phyloP scores from a whole-genome alignment of 2,888 invertebrate genomes.

The Arrhopalites spinosus region DNA sequence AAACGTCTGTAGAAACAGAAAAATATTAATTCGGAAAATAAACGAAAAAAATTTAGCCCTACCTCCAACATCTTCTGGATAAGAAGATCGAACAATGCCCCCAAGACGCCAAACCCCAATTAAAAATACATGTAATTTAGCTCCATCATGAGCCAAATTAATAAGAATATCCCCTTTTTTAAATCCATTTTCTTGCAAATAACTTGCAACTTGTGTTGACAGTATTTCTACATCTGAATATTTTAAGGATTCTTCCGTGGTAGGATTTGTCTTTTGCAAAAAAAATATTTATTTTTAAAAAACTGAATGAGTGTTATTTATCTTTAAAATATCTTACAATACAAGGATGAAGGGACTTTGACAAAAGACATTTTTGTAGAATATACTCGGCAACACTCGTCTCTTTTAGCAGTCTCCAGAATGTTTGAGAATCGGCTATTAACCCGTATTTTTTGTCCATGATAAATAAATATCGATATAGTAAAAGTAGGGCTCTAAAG shows the following conservation, averaged over 20 bases:
- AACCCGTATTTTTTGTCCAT: background rate
- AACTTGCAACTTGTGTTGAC: conserved; percentile 39
- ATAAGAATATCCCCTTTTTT: conserved; percentile 44
- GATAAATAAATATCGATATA: background rate
- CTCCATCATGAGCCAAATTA: conserved; percentile 42
- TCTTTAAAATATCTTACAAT: conserved; percentile 31
- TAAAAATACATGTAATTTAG: conserved; percentile 46
- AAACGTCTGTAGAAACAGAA: background rate
- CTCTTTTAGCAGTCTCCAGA: conserved; percentile 4
- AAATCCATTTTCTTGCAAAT: conserved; percentile 39
- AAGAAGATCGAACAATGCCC: conserved; percentile 43
- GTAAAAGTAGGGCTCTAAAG: too few relatives aligned
- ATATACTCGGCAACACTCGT: conserved; percentile 5
- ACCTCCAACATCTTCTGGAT: conserved; percentile 50
- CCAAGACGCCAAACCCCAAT: conserved; percentile 48
- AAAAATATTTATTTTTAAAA: background rate
- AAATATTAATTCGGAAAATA: background rate
- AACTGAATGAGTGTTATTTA: background rate
- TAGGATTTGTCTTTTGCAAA: conserved; percentile 14
- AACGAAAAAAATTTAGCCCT: too few relatives aligned
- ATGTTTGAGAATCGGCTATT: background rate
- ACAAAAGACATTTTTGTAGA: conserved; percentile 10
- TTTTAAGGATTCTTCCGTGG: conserved; percentile 34
- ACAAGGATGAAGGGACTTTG: conserved; percentile 16
- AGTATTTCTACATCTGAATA: conserved; percentile 37